Base-by-base conservation (phyloP, 2,797 vertebrate species). In the Columba guinea region DNA sequence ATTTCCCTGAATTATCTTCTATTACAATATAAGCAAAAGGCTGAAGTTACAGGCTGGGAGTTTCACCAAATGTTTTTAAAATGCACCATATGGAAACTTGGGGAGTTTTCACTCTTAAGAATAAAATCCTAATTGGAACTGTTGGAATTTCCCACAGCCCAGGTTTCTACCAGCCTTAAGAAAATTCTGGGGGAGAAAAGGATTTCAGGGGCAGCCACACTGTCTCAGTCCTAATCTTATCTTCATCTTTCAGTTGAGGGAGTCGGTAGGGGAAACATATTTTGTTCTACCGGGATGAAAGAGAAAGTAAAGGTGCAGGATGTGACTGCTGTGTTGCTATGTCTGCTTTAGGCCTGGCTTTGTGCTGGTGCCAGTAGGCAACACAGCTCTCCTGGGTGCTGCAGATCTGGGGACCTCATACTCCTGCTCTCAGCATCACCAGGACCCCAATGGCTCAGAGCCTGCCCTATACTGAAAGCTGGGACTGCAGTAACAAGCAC, bases 261-360 rank as follows among this genome's bases (percentile, higher is more conserved):
- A 79, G 34, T 6, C 58, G 37, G 14, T 53, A 49, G 11, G 28
- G 44, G 22, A 23, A 79, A 75, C 48, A 32, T 6, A 14, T 51
- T 67, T 3, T 30, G 4, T 52, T 67, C 32, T 67, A 11, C 26
- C 49, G 78, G 70, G 55, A 26, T 17, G 27, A 90, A 94, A 81
- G 41, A 48, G 70, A 92, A 96, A 94, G 81, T 18, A 52, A 84
- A 86, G 76, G 26, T 78, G 71, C 60, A 91, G 87, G 91, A 91
- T 70, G 56, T 87, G 87, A 28, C 14, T 3, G 3, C 55, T 0
- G 1, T 1, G 22, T 10, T n/a, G 24, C 9, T 11, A 11, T 8
- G 9, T 79, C 77, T 3, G 3, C 18, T 39, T 4, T 34, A 2
- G 21, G 21, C 13, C 37, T 11, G 56, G n/a, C 41, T 53, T 3